Conservation (phyloP, 2,797 vertebrate genomes). For the Anolis apletophallus region DNA sequence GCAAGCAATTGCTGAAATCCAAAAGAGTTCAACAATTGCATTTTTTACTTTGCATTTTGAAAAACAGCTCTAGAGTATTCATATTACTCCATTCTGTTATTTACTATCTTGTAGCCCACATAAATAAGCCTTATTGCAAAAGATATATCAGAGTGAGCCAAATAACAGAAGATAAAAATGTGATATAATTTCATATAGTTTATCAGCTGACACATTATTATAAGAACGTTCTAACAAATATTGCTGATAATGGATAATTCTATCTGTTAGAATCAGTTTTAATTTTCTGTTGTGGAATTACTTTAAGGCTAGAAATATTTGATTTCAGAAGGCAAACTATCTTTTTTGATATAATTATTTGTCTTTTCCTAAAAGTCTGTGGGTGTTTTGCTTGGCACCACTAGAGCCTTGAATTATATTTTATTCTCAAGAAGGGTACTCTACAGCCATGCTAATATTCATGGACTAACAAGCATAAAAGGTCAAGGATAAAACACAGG, state of each 20-base stretch:
- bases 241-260: background rate
- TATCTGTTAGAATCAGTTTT: constrained; percentile 23
- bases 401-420: constrained; percentile 43
- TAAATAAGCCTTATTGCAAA: constrained; percentile 51
- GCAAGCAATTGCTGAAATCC: background rate
- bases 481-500: constrained; percentile 53
- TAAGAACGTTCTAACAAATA: background rate
- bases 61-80: constrained; percentile 39
- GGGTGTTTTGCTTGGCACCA: constrained; percentile 28
- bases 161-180: constrained; percentile 45
- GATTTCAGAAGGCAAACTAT: constrained; percentile 46
- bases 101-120: constrained; percentile 32
- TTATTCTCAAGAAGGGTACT: constrained; percentile 44
- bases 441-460: constrained; percentile 42
- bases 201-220: constrained; percentile 21
- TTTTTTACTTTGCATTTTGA: constrained; percentile 20
- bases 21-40: constrained; percentile 23
- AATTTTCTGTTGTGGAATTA: constrained; percentile 50
- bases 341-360: constrained; percentile 51
- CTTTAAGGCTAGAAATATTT: constrained; percentile 44
- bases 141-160: constrained; percentile 36
- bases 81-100: constrained; percentile 40
- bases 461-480: constrained; percentile 53
- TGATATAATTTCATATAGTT: constrained; percentile 25
- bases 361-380: constrained; percentile 29